These are phyloP conservation scores for Trissolcus brochymenae DNA, from an alignment of 2,888 invertebrate genomes.

Conservation along the genomic window DNA sequence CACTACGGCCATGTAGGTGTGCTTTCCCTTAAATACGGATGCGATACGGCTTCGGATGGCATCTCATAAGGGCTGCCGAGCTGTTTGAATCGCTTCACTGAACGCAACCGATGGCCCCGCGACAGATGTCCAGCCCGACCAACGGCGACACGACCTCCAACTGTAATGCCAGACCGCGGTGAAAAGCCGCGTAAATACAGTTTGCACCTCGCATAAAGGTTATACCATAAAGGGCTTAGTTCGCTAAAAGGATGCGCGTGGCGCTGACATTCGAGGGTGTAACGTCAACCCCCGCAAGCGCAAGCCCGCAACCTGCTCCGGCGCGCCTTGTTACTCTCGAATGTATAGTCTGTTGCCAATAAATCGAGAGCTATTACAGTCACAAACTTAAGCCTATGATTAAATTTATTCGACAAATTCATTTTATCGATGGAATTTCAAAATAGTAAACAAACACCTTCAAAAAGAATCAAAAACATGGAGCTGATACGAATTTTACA, in stretches of 20 bases:
- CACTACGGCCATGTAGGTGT: slow-evolving; percentile 31
- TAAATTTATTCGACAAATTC: no score
- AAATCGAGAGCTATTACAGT: neutral
- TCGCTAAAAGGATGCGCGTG: slow-evolving; percentile 64
- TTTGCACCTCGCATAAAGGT: slow-evolving; percentile 62
- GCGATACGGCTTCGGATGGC: slow-evolving; percentile 9
- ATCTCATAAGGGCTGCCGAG: slow-evolving; percentile 10
- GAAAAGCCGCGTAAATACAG: slow-evolving; percentile 46
- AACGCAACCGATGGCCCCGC: slow-evolving; percentile 22
- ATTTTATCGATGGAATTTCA: no score
- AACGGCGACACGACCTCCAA: slow-evolving; percentile 34
- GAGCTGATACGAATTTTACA: no score
- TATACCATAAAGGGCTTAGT: slow-evolving; percentile 61
- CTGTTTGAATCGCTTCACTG: slow-evolving; percentile 17
- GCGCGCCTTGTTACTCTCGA: slow-evolving; percentile 39
- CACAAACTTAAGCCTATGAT: neutral
- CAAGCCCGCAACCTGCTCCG: slow-evolving; percentile 48
- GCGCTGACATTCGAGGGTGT: slow-evolving; percentile 66
- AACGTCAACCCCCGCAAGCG: slow-evolving; percentile 55
- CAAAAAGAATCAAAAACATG: no score
- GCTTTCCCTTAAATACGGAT: slow-evolving; percentile 11
- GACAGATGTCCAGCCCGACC: slow-evolving; percentile 1
- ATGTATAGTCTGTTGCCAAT: slow-evolving; percentile 34
- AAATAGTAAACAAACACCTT: neutral
- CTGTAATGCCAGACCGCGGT: slow-evolving; percentile 26